Evolutionary conservation across 2,113 vertebrate species (phyloP), one percentile per base, ranked within the genome.

Genomic region (Micronycteris hirsuta): DNA sequence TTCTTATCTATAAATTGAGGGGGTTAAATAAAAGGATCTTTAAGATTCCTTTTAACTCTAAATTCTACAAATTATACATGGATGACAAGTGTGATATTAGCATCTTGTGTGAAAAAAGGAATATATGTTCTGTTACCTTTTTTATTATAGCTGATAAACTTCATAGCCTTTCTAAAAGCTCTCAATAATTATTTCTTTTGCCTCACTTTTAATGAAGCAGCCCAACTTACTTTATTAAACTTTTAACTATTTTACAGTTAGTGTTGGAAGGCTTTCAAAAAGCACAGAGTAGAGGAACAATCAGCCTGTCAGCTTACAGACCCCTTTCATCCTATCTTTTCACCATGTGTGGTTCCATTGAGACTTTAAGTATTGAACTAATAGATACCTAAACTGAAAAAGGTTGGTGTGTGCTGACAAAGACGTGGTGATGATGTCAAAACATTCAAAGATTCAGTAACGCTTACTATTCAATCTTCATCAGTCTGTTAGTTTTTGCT

Each of bases 361-460:
- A 98, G 98, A 97, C 97, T 98, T 97, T 97, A 96, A 90, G 84
- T 93, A 98, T 92, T 98, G 92, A 97, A 97, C 82, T 95, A 98
- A 95, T 96, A 96, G 97, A 97, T 97, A 97, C 96, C 95, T 78
- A 97, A 97, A 96, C 97, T 98, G 63, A 96, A 97, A 96, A 98
- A 97, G 49, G 73, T 92, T 97, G 91, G 90, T 97, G 91, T 98
- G 96, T 92, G 87, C 95, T 97, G 97, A 98, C 97, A 98, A 98
- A 98, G 98, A 93, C 91, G 96, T 94, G 94, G 91, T 87, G 95
- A 41, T 89, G 91, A 97, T 98, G 97, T 98, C 98, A 98, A 98
- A 98, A 98, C 91, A 98, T 96, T 98, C 88, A 97, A 98, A 97
- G 92, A 41, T 54, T 86, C 43, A 89, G 26, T 89, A 96, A 93